Base-by-base conservation (phyloP, 2,113 vertebrate species). In the Indicator maculatus region DNA sequence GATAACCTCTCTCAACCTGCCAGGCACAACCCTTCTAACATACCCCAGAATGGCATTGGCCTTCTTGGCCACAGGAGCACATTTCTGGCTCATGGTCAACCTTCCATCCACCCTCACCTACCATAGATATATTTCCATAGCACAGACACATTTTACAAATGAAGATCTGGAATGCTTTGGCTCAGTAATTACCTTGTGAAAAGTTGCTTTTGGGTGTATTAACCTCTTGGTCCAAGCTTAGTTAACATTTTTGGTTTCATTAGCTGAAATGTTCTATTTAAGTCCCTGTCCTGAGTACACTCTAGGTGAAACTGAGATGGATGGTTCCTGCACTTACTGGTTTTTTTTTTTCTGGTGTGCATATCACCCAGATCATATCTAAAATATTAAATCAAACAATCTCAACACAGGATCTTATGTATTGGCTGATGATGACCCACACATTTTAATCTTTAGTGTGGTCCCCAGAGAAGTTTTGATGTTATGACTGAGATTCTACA, bases 391-490 rank as follows among this genome's bases (percentile, higher is more conserved):
- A 53, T 16, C 17, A 44, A 58, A 28, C 3, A 24, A 3, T 1
- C 11, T 63, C 18, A 56, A 4, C 10, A 12, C 10, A 39, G 9
- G 28, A 53, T 31, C 47, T 56, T 45, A 38, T 0, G 0, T 2
- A 6, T 7, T 33, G 53, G 14, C 9, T 81, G n/a, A 36, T 4
- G 26, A 47, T 41, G 28, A 81, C 64, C n/a, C 31, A 3, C 24
- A 27, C 6, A 20, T 10, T 38, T 56, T 18, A 76, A 56, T 28
- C 23, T 44, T 52, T 52, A 19, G 9, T 11, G 16, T 14, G 2
- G 39, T 39, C 9, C 28, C 28, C 66, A 63, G 53, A 16, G 9
- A 18, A 52, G 8, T 63, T 52, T 82, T 28, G 14, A 8, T 41
- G 8, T 41, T 59, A 23, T 27, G 38, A 14, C 16, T 11, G 67